Evolutionary conservation across 1,140 invertebrate genomes (phyloP), one percentile per base, ranked within the genome.

Genomic region (Drosophila subpulchrella): DNA sequence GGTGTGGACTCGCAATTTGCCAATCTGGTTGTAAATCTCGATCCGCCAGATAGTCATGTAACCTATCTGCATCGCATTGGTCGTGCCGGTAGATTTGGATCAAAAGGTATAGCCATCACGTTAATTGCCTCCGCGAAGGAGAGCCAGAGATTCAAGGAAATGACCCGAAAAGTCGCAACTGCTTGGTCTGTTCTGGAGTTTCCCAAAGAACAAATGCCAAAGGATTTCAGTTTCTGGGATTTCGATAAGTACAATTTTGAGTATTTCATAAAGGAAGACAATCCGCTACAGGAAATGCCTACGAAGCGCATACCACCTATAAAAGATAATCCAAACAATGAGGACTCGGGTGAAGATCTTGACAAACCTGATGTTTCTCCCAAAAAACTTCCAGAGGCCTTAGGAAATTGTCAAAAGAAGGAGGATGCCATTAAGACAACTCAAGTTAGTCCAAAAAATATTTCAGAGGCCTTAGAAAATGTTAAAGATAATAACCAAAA

Each of bases 11-110:
- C 96, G 10, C 95, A 96, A 56, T 96, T 98, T 93, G 96, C 99
- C 7, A 97, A 99, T 94, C 93, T 99, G 44, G 96, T 99, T 1
- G 95, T 99, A 10, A 99, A 99, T 93, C 94, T 99, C 81, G 98
- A 99, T 92, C 91, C 96, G 42, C 97, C 99, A 2, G 84, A 78
- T 53, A 96, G 98, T 90, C 94, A 94, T 78, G 95, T 97, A 58
- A 98, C 97, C 3, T 99, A 99, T 94, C 94, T 99, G 63, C 99
- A 99, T 93, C 94, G 98, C 91, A 98, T 99, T 89, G 98, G 98
- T 6, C 94, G 98, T 81, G 97, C 98, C 55, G 98, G 98, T 1
- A 94, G 98, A 78, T 99, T 96, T 93, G 97, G 97, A 1, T 95
- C 96, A 15, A 94, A 94, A 85, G 97, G 96, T 59, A 94, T 95